phyloP scores from a whole-genome alignment of 2,113 vertebrate species.

The Pleuronectes platessa region DNA sequence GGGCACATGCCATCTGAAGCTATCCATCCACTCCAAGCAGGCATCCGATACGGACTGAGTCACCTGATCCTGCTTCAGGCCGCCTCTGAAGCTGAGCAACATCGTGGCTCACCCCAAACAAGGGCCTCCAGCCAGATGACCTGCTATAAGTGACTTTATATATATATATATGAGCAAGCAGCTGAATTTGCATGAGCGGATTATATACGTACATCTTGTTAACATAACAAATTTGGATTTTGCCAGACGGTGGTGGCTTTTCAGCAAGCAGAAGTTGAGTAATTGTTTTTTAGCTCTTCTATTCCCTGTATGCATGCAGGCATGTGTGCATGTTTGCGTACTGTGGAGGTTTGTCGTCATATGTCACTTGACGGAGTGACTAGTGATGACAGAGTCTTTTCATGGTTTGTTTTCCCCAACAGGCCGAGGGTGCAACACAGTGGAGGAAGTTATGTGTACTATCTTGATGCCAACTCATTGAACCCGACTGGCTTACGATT shows the following conservation, averaged over 20 bases:
- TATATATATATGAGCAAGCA: conserved; percentile 9
- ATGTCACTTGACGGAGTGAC: conserved; percentile 33
- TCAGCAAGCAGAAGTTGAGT: conserved; percentile 4
- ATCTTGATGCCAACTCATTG: not conserved
- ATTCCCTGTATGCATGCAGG: not conserved
- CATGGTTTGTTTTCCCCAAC: conserved; percentile 33
- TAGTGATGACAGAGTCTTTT: conserved; percentile 50
- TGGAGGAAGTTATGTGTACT: not conserved
- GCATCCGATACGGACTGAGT: conserved; percentile 66
- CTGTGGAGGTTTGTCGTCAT: conserved; percentile 35
- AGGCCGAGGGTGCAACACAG: not conserved
- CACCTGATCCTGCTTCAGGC: conserved; percentile 78
- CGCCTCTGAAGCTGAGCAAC: conserved; percentile 65
- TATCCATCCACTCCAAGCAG: conserved; percentile 48
- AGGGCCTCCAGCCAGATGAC: conserved; percentile 60
- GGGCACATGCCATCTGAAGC: conserved; percentile 69
- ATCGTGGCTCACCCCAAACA: conserved; percentile 69
- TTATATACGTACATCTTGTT: not conserved
- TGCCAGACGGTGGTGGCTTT: not conserved
- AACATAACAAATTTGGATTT: conserved; percentile 5
- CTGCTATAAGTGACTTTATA: conserved; percentile 27
- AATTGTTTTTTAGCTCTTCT: conserved; percentile 26
- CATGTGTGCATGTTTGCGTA: not conserved
- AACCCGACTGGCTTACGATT: not conserved
- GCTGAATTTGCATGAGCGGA: not conserved